Base-by-base conservation (phyloP, 2,797 vertebrate genomes). In the Sebastes aleutianus region DNA sequence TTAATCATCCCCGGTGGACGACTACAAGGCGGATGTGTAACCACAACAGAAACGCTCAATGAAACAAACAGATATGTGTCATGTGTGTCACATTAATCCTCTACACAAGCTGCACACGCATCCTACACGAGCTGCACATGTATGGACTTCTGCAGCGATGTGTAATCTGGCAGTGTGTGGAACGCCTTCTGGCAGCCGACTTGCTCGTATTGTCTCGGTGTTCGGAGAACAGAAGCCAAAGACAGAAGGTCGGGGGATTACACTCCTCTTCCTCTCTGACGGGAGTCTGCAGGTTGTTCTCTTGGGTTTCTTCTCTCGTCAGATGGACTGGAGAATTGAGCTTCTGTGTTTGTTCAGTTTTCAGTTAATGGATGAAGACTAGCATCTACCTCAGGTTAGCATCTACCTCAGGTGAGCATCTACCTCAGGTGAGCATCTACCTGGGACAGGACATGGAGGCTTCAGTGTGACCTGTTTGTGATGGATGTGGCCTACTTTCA, bases 211-310 rank as follows among this genome's bases (percentile, higher is more conserved):
- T 84, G 74, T 71, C 47, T 84, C 47, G 53, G 43, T 32, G 61
- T 72, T 74, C 58, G 27, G 31, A 76, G 61, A 75, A n/a, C 57
- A 74, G 71, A 80, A 64, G 76, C 73, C 27, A 8, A 31, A 70
- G 69, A 87, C 81, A 84, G 89, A 88, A 79, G 86, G 36, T 6
- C 54, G 62, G 50, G n/a, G 69, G 72, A 85, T 87, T 82, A 79
- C 16, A 70, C 10, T 57, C 1, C 6, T 20, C 4, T 12, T 39
- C 36, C 36, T 13, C 36, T 39, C 36, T 39, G 29, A 31, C 6
- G 29, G 36, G 39, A 43, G 31, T 47, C 66, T 59, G 36, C 8
- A 26, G 31, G 62, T 63, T 65, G 50, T 39, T 66, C 26, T 70
- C 14, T 8, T 32, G 32, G 53, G 18, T 58, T 43, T 71, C 20